These are phyloP conservation scores for Cerastis rubricosa DNA, from an alignment of 2,888 invertebrate species.

Conservation along the genomic window DNA sequence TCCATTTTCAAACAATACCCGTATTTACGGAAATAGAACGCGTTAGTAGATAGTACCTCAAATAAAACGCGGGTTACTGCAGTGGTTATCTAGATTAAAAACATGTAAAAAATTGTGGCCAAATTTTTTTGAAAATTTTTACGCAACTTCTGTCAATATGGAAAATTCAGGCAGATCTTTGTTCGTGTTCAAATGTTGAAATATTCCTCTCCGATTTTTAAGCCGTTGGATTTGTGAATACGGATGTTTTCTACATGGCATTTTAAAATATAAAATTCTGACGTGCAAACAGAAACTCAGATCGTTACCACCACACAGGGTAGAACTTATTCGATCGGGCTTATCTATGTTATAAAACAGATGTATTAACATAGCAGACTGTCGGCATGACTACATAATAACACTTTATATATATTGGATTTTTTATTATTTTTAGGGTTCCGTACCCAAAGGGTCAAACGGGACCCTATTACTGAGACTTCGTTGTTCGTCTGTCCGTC, in stretches of 20 bases:
- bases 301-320: not conserved
- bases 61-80: constrained; percentile 21
- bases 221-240: not conserved
- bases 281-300: not conserved
- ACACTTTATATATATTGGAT: no score
- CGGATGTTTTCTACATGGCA: not conserved
- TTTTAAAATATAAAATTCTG: not conserved
- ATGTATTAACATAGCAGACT: not conserved
- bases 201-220: not conserved
- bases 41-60: constrained; percentile 19
- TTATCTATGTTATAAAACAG: not conserved
- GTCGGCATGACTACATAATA: not conserved
- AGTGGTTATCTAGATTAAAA: constrained; percentile 26
- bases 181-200: not conserved
- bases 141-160: not conserved
- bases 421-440: no score
- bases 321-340: not conserved
- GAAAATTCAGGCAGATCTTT: not conserved
- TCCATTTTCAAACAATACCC: constrained; percentile 38
- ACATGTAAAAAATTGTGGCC: constrained; percentile 31
- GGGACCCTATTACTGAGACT: no score
- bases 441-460: no score
- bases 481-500: no score
- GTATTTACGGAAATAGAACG: constrained; percentile 28
- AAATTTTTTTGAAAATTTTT: constrained; percentile 27